These are phyloP conservation scores for Enteromius thamalakanensis DNA, from an alignment of 2,797 vertebrate species.

Conservation along the genomic window DNA sequence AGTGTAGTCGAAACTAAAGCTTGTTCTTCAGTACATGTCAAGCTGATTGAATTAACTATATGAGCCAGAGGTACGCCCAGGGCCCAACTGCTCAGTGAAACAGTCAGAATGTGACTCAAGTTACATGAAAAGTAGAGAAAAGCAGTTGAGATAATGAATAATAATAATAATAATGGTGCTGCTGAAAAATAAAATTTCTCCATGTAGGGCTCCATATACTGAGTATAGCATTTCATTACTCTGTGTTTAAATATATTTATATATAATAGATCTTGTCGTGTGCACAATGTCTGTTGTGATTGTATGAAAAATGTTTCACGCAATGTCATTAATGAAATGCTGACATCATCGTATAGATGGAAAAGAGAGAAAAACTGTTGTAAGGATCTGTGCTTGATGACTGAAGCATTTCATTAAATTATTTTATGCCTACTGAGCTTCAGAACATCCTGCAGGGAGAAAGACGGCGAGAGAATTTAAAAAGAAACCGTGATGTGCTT, in stretches of 20 bases:
- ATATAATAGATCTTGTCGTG: not conserved
- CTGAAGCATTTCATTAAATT: slow-evolving; percentile 30
- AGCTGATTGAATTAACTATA: slow-evolving; percentile 47
- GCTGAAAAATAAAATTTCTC: not conserved
- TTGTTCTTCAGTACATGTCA: slow-evolving; percentile 31
- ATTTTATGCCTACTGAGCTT: slow-evolving; percentile 28
- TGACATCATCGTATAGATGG: not conserved
- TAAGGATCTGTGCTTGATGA: not conserved
- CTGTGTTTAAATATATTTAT: not conserved
- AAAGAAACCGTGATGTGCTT: slow-evolving; percentile 19
- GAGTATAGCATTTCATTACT: not conserved
- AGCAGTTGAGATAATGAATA: not conserved
- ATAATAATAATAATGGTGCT: not conserved
- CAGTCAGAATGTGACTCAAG: slow-evolving; percentile 29
- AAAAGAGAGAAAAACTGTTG: not conserved
- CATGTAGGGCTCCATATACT: not conserved
- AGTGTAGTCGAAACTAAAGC: slow-evolving; percentile 3
- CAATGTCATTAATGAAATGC: not conserved
- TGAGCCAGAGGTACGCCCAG: slow-evolving; percentile 29
- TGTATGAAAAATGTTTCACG: too few species aligned
- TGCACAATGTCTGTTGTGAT: not conserved
- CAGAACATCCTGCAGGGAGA: slow-evolving; percentile 28
- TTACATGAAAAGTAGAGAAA: not conserved
- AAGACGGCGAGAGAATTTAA: not conserved
- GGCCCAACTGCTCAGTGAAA: slow-evolving; percentile 23